Conservation (phyloP, 2,113 vertebrate genomes). For the Malurus melanocephalus region DNA sequence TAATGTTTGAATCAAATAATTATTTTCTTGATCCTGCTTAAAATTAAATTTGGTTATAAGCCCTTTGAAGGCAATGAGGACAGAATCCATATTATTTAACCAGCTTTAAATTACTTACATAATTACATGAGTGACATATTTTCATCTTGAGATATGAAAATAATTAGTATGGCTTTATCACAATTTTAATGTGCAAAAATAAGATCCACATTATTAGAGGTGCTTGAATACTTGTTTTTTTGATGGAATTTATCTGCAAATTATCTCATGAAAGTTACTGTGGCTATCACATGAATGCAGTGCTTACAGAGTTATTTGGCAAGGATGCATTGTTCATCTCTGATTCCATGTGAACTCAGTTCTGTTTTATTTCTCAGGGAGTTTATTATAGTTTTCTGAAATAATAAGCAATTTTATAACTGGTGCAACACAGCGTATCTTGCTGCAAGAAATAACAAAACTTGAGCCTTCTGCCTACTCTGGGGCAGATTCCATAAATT, state of each 20-base stretch:
- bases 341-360: not conserved
- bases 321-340: not conserved
- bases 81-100: conserved; percentile 55
- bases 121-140: conserved; percentile 23
- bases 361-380: not conserved
- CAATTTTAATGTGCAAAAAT: conserved; percentile 33
- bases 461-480: not conserved
- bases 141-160: conserved; percentile 46
- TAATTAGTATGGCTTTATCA: conserved; percentile 38
- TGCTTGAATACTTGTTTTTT: conserved; percentile 6
- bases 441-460: not conserved
- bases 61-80: conserved; percentile 15
- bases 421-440: not conserved
- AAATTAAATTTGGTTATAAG: conserved; percentile 50
- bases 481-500: not conserved
- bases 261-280: not conserved
- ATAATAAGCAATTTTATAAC: not conserved
- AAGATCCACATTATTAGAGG: conserved; percentile 1
- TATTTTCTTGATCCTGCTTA: conserved; percentile 53
- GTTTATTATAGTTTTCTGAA: not conserved
- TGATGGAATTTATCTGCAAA: not conserved
- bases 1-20: conserved; percentile 42
- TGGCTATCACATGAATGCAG: not conserved
- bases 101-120: conserved; percentile 53
- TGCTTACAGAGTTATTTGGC: not conserved